These are phyloP conservation scores for Gonioctena quinquepunctata DNA, from an alignment of 1,140 invertebrate species.

Conservation along the genomic window DNA sequence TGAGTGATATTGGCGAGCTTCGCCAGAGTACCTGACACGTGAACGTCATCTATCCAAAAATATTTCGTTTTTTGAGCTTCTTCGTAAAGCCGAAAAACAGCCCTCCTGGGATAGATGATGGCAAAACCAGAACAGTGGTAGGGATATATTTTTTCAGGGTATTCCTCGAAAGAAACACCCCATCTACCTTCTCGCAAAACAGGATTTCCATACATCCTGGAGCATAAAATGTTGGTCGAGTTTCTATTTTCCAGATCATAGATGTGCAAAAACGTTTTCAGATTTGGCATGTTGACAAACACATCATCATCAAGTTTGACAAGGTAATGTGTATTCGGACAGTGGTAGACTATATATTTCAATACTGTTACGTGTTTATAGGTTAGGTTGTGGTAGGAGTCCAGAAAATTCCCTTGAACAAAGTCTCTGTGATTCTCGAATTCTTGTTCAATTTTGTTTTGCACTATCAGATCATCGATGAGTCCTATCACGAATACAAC, in stretches of 20 bases:
- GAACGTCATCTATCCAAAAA: conserved; percentile 82
- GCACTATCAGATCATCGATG: conserved; percentile 53
- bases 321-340: conserved; percentile 68
- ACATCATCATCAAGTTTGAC: conserved; percentile 81
- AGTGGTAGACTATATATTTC: conserved; percentile 76
- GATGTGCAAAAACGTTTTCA: conserved; percentile 65
- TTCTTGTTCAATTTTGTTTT: conserved; percentile 63
- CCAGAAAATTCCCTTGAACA: conserved; percentile 77
- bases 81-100: conserved; percentile 57
- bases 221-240: conserved; percentile 62
- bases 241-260: conserved; percentile 60
- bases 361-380: conserved; percentile 84
- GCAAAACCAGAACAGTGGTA: conserved; percentile 70
- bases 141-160: conserved; percentile 67
- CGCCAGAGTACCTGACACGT: conserved; percentile 74
- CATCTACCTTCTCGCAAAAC: conserved; percentile 73
- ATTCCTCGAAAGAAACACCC: conserved; percentile 73
- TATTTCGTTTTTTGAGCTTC: conserved; percentile 25
- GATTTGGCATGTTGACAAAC: conserved; percentile 70
- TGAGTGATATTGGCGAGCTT: conserved; percentile 61
- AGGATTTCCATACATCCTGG: conserved; percentile 53
- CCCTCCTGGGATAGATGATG: conserved; percentile 71
- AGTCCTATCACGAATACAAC: conserved; percentile 72
- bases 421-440: conserved; percentile 67
- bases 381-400: conserved; percentile 83